Base-by-base conservation (phyloP, 2,888 invertebrate species). In the Linyphia triangularis region DNA sequence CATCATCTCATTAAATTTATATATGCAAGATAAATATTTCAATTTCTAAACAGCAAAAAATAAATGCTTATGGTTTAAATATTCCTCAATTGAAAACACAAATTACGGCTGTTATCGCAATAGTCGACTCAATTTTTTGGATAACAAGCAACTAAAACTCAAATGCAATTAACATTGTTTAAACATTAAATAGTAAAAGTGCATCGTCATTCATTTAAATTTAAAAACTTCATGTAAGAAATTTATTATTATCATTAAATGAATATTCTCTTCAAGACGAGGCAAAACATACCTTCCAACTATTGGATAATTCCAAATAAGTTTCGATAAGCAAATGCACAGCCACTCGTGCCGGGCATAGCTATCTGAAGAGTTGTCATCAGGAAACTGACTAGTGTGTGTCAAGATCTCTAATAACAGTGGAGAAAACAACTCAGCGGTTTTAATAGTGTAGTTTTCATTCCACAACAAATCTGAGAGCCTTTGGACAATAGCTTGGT, bases 271-370 rank as follows among this genome's bases (percentile, higher is more conserved):
- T 43, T 19, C 13, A 43, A 7, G 19, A n/a, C 57, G 10, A 51
- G 28, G 59, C 4, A 82, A 19, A 10, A 24, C 61, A 16, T 22
- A 89, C 89, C 85, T 65, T 22, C 22, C 70, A 59, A 79, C 75
- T 57, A 73, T 67, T 57, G 89, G 85, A 85, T 61, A 85, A 19
- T 69, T 78, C 79, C 84, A 84, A 30, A 89, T 43, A 67, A 89
- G 85, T 30, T 89, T 89, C 9, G 79, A 82, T n/a, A 89, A 26
- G 16, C 51, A 59, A 22, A 89, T 81, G 7, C 73, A 79, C 1
- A 89, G 37, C 61, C 73, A 70, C 69, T 89, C 89, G 69, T 89
- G 85, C 9, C 59, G 63, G 9, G 65, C 59, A 77, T 33, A 78
- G 26, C 37, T 22, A 33, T 57, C 28, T 0, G 28, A 1, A 22